Evolutionary conservation across 1,140 invertebrate species (phyloP).

Genomic region (Octopus sinensis): DNA sequence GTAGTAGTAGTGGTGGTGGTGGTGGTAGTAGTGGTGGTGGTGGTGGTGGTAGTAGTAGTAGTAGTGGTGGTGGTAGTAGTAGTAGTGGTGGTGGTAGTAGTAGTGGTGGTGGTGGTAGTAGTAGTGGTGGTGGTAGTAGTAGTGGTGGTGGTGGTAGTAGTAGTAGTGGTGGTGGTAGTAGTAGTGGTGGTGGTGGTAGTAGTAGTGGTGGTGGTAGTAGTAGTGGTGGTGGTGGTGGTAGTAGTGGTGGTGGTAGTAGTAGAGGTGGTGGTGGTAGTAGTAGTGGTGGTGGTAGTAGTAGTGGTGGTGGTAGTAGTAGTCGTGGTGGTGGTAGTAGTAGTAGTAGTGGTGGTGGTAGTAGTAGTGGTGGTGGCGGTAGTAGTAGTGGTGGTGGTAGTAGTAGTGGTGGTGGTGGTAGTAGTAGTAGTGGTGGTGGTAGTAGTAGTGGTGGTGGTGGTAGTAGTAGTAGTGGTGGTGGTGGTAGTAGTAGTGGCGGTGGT

Average conservation of each 20-base stretch:
- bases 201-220: slow-evolving; percentile 16
- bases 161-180: slow-evolving; percentile 25
- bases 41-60: slow-evolving; percentile 26
- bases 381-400: background rate
- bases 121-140: slow-evolving; percentile 21
- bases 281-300: slow-evolving; percentile 7
- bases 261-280: slow-evolving; percentile 10
- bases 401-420: too few relatives aligned
- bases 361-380: slow-evolving; percentile 1
- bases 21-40: slow-evolving; percentile 24
- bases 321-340: too few relatives aligned
- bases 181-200: background rate
- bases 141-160: slow-evolving; percentile 26
- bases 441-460: too few relatives aligned
- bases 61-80: slow-evolving; percentile 24
- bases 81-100: slow-evolving; percentile 21
- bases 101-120: slow-evolving; percentile 19
- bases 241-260: slow-evolving; percentile 39
- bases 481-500: too few relatives aligned
- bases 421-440: too few relatives aligned
- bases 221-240: slow-evolving; percentile 21
- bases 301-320: too few relatives aligned
- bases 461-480: too few relatives aligned
- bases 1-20: slow-evolving; percentile 25
- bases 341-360: slow-evolving; percentile 2